Base-by-base conservation (phyloP, 2,113 vertebrate species). In the Tonatia bakeri region DNA sequence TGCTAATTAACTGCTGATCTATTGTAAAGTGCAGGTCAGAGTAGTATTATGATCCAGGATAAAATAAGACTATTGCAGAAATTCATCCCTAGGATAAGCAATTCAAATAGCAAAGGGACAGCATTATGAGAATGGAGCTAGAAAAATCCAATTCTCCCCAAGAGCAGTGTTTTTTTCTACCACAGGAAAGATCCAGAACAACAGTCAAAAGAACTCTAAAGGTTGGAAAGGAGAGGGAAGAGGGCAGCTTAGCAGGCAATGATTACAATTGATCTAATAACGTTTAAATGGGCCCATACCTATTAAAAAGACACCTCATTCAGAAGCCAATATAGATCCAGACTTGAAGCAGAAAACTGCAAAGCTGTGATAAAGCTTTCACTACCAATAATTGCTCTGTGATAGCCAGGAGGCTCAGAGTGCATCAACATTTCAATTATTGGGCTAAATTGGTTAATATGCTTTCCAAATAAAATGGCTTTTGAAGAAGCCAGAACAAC, bases 401-500 rank as follows among this genome's bases (percentile, higher is more conserved):
- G 89, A 90, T 8, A 94, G 81, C 70, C 80, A 75, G 81, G 94
- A 87, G 81, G 36, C 56, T 45, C 20, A 70, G 43, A 90, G 50
- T 47, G 0, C 16, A 67, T 72, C 82, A 93, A 38, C 80, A 59
- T 87, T 91, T 90, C 92, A 94, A n/a, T 95, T 87, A 90, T 87
- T 61, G 22, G 52, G 19, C 52, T 89, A 69, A 70, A 45, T 84
- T 76, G 82, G 65, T 84, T 89, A 95, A 85, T 96, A 54, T 77
- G 50, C 81, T 94, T 92, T 85, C 33, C 43, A 90, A 91, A 95
- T 33, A 73, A 93, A 90, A 92, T 45, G 76, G 20, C 50, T 94
- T 92, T 75, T 85, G 83, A 56, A 88, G 70, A 96, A 50, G 22
- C 82, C 67, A 91, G 56, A 64, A 67, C 69, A 56, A 73, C 70